phyloP scores from a whole-genome alignment of 1,140 invertebrate species.

The Schmidtea mediterranea region DNA sequence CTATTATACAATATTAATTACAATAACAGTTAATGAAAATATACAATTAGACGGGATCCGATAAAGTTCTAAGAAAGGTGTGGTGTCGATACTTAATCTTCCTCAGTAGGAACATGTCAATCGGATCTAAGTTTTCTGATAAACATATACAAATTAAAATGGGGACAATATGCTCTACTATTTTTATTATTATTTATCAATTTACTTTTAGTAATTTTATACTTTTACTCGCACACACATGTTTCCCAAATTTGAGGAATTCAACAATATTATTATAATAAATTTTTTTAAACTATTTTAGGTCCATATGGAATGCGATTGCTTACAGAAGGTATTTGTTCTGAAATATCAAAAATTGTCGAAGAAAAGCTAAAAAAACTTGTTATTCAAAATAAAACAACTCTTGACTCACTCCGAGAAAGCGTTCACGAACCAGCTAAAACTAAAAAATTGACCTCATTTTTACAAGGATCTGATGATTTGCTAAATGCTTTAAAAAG shows the following conservation, averaged over 20 bases:
- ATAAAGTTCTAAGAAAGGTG: no score
- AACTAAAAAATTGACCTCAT: neutral
- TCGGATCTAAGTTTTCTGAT: no score
- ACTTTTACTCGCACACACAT: neutral
- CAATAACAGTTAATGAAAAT: no score
- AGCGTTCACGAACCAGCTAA: neutral
- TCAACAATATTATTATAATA: neutral
- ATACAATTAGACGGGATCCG: no score
- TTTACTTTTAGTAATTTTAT: neutral
- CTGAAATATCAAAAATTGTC: neutral
- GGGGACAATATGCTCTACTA: neutral
- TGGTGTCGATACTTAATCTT: no score
- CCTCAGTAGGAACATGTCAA: no score
- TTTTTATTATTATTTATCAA: neutral
- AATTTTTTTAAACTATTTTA: neutral
- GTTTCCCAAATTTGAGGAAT: neutral
- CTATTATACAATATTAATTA: no score
- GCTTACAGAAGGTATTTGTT: neutral
- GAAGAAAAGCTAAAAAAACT: slow-evolving; percentile 3
- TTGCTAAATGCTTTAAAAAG: neutral
- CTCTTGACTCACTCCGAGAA: neutral
- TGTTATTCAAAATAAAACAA: slow-evolving; percentile 1
- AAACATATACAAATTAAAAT: neutral
- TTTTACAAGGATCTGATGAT: neutral
- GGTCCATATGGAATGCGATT: slow-evolving; percentile 1